phyloP scores from a whole-genome alignment of 2,797 vertebrate species.

The Acestrorhynchus altus region DNA sequence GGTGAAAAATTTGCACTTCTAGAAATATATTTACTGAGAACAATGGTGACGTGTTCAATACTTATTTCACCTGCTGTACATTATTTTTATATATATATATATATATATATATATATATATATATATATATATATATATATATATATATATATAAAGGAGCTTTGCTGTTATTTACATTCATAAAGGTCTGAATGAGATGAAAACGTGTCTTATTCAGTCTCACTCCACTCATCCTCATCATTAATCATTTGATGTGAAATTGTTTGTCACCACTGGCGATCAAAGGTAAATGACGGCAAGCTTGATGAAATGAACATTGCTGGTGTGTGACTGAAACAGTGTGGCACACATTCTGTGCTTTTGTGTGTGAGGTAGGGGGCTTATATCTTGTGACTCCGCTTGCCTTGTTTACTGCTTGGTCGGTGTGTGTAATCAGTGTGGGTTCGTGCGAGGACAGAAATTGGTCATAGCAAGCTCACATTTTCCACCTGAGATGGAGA shows the following conservation, averaged over 20 bases:
- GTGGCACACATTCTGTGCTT: not conserved
- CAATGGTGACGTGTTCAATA: no score
- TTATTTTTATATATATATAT: no score
- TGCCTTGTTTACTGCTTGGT: conserved; percentile 11
- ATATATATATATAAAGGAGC: no score
- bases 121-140: no score
- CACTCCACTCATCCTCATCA: not conserved
- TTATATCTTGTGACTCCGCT: conserved; percentile 8
- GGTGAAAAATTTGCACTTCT: no score
- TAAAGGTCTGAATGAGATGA: not conserved
- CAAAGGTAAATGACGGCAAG: not conserved
- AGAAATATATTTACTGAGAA: no score
- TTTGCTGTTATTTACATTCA: not conserved
- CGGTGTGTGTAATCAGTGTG: conserved; percentile 38
- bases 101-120: no score
- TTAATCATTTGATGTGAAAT: conserved; percentile 25
- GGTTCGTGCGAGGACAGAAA: conserved; percentile 29
- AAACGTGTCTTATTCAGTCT: not conserved
- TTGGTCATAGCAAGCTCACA: conserved; percentile 27
- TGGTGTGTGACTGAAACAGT: conserved; percentile 3
- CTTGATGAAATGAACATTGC: conserved; percentile 1
- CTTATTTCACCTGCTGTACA: no score
- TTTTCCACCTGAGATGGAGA: conserved; percentile 25
- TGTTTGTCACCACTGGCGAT: not conserved
- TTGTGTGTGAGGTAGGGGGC: not conserved